phyloP scores from a whole-genome alignment of 2,113 vertebrate species.

The Ardeotis arabs region DNA sequence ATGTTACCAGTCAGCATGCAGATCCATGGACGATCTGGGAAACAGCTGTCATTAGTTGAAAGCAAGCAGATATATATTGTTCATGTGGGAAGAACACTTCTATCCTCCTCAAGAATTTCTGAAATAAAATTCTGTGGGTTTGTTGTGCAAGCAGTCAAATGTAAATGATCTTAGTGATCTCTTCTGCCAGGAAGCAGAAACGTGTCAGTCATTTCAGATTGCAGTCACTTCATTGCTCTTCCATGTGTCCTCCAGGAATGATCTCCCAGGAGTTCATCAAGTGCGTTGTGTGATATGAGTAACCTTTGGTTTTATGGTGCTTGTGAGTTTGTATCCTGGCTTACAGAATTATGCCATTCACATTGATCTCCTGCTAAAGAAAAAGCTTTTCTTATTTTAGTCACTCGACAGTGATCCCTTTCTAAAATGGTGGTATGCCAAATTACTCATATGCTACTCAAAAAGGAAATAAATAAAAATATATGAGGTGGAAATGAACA shows the following conservation, averaged over 20 bases:
- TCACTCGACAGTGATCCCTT: neutral
- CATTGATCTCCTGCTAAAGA: neutral
- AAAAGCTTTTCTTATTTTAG: neutral
- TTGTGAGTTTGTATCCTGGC: neutral
- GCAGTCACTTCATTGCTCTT: neutral
- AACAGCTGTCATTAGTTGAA: neutral
- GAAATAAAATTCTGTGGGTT: neutral
- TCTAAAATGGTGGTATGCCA: neutral
- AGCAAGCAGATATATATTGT: neutral
- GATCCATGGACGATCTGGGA: neutral
- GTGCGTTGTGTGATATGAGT: neutral
- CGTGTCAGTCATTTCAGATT: neutral
- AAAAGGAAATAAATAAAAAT: neutral
- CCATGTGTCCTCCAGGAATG: fast-evolving
- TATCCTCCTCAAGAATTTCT: neutral
- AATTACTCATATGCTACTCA: neutral
- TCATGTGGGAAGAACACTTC: neutral
- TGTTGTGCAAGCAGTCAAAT: neutral
- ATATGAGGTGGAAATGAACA: neutral
- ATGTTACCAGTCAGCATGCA: neutral
- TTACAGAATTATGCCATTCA: neutral
- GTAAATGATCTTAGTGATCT: neutral
- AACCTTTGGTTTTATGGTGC: neutral
- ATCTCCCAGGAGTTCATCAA: neutral
- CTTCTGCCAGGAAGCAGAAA: neutral